A percentile compares a stretch with the other conserved stretches of the same genome.
These are phyloP conservation scores for Dicerorhinus sumatrensis DNA, from an alignment of 2,113 vertebrate genomes.

Conservation along the genomic window DNA sequence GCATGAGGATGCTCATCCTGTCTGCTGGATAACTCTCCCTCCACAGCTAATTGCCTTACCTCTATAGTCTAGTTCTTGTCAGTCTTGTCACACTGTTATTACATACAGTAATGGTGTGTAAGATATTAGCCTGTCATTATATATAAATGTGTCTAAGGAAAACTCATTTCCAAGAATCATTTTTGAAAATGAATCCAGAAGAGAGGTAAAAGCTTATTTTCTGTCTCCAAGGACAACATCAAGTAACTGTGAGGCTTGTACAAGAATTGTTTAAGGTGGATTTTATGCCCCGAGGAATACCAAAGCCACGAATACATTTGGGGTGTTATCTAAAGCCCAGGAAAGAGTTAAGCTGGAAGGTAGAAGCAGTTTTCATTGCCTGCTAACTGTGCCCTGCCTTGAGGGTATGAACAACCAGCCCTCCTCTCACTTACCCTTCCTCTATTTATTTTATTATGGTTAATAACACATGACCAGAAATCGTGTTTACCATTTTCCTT, in stretches of 20 bases:
- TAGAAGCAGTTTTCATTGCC: neutral
- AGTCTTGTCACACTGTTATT: conserved; percentile 78
- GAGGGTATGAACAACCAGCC: neutral
- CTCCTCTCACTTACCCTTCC: neutral
- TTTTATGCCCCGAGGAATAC: neutral
- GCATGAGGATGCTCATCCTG: neutral
- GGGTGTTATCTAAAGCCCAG: neutral
- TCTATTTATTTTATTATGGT: conserved; percentile 69
- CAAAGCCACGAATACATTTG: neutral
- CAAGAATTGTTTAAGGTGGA: conserved; percentile 65
- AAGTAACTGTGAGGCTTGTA: conserved; percentile 64
- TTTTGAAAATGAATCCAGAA: conserved; percentile 81
- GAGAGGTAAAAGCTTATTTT: conserved; percentile 82
- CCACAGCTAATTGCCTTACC: conserved; percentile 66
- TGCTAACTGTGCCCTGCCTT: neutral
- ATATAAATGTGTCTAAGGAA: conserved; percentile 82
- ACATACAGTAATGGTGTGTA: conserved; percentile 77
- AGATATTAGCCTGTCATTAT: conserved; percentile 82
- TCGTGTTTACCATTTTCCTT: conserved; percentile 71
- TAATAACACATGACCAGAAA: conserved; percentile 76
- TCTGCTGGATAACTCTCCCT: conserved; percentile 47
- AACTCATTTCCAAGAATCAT: conserved; percentile 84
- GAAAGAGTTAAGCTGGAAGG: conserved; percentile 62
- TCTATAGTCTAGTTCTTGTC: conserved; percentile 62
- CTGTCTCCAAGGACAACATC: conserved; percentile 79